Evolutionary conservation across 37 sponge, comb jelly and placozoan genomes (phyloP).

Genomic region (Halisarca cf. caerulea): DNA sequence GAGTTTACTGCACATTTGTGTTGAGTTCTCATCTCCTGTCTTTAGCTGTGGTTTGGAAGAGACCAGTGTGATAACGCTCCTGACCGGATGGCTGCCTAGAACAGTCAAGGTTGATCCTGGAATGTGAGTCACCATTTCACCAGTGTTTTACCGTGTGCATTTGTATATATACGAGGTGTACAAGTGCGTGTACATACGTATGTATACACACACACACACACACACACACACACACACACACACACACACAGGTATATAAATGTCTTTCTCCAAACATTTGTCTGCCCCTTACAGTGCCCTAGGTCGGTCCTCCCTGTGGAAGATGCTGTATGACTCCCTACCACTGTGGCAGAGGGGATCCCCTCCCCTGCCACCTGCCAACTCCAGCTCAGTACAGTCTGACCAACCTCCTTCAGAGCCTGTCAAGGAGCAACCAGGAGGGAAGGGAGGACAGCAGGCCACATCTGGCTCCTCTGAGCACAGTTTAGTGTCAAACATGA

Average conservation of each 20-base stretch:
- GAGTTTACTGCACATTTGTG: no score
- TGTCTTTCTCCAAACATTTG: no score
- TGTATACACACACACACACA: no score
- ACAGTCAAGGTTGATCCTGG: slow-evolving; percentile 14
- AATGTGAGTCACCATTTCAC: background rate
- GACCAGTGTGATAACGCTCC: slow-evolving; percentile 72
- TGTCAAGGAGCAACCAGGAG: background rate
- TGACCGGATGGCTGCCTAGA: slow-evolving; percentile 89
- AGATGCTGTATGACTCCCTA: slow-evolving; percentile 11
- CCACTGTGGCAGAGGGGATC: slow-evolving; percentile 53
- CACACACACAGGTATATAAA: no score
- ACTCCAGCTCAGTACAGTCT: background rate
- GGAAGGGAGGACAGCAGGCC: background rate
- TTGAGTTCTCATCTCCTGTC: no score
- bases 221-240: no score
- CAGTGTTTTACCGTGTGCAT: background rate
- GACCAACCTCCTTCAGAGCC: background rate
- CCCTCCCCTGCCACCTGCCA: background rate
- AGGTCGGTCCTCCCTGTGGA: slow-evolving; percentile 19
- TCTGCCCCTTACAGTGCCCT: background rate
- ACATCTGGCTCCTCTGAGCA: background rate
- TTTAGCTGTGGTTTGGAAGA: slow-evolving; percentile 74
- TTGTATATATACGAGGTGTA: background rate
- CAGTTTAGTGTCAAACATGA: background rate
- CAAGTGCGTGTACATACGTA: no score